Percentiles rank a stretch among this genome's conserved stretches.
These are phyloP conservation scores for Zosterops pallidus DNA, from an alignment of 2,113 vertebrate genomes.

Conservation along the genomic window DNA sequence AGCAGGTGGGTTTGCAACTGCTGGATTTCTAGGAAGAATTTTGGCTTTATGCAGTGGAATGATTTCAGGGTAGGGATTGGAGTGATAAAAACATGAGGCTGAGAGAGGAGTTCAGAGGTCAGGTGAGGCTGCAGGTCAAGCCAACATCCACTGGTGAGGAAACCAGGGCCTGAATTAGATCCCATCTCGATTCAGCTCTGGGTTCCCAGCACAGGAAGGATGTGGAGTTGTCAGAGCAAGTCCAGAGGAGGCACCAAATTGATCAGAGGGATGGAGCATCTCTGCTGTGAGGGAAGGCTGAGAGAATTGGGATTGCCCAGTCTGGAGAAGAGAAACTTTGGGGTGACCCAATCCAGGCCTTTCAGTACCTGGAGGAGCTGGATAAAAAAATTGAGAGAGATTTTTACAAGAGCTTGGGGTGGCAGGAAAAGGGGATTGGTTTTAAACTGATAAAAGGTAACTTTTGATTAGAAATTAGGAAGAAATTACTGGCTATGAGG, in stretches of 20 bases:
- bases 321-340: not conserved
- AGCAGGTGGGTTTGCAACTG: fast-evolving
- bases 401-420: not conserved
- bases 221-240: fast-evolving
- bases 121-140: not conserved
- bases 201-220: not conserved
- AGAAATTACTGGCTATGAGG: not conserved
- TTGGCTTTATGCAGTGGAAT: not conserved
- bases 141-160: not conserved
- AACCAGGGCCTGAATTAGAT: not conserved
- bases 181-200: not conserved
- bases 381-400: too few relatives aligned
- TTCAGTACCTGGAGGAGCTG: not conserved
- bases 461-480: not conserved
- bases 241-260: not conserved
- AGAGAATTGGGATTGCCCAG: not conserved
- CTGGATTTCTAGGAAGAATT: not conserved
- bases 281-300: not conserved
- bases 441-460: not conserved
- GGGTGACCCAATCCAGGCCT: not conserved
- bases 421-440: not conserved
- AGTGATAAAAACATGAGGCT: not conserved
- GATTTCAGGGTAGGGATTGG: not conserved
- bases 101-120: not conserved
- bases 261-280: not conserved